These are phyloP conservation scores for Schrankia costaestrigalis DNA, from an alignment of 2,888 invertebrate genomes.

Conservation along the genomic window DNA sequence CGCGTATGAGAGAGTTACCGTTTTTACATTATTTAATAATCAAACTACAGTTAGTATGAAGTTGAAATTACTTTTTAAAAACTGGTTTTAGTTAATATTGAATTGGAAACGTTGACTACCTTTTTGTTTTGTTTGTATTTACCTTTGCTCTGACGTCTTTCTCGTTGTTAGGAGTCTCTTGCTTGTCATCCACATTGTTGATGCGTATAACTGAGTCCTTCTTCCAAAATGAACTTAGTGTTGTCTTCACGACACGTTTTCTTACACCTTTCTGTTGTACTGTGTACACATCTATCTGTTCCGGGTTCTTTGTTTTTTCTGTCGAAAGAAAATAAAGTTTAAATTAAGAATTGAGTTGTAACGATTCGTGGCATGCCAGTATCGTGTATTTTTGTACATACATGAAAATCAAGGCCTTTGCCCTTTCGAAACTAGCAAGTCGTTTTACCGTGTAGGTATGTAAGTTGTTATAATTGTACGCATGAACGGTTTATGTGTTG, in stretches of 20 bases:
- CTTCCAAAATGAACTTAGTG: constrained; percentile 85
- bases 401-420: constrained; percentile 34
- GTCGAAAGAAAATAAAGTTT: constrained; percentile 45
- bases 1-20: too few relatives aligned
- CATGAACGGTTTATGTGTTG: constrained; percentile 3
- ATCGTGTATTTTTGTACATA: constrained; percentile 1
- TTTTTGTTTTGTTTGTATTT: constrained; percentile 35
- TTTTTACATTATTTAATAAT: too few relatives aligned
- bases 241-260: constrained; percentile 82
- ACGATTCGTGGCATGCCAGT: not conserved
- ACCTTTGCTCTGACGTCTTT: constrained; percentile 86
- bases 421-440: constrained; percentile 31
- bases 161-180: constrained; percentile 83
- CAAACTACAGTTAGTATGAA: constrained; percentile 9
- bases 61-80: constrained; percentile 6
- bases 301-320: constrained; percentile 88
- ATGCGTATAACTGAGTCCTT: constrained; percentile 85
- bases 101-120: constrained; percentile 63
- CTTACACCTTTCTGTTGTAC: constrained; percentile 81
- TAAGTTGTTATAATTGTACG: constrained; percentile 17
- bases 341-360: constrained; percentile 4
- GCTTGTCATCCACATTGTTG: constrained; percentile 87
- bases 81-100: constrained; percentile 25
- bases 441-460: not conserved
- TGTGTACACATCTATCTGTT: constrained; percentile 85